These are phyloP conservation scores for Picathartes gymnocephalus DNA, from an alignment of 2,113 vertebrate genomes.

Conservation along the genomic window DNA sequence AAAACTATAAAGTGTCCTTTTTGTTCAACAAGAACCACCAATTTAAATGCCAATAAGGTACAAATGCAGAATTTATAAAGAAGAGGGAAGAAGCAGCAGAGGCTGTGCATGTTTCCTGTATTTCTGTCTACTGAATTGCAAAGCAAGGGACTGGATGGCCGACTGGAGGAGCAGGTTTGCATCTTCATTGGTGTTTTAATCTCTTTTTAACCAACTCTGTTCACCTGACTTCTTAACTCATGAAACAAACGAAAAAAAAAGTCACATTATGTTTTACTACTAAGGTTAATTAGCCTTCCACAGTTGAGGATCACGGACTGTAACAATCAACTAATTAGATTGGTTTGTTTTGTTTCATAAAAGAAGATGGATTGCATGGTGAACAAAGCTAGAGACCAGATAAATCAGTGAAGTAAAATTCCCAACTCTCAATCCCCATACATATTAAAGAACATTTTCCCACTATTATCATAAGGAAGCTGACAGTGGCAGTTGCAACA, in stretches of 20 bases:
- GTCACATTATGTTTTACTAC: neutral
- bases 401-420: neutral
- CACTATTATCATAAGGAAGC: neutral
- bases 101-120: neutral
- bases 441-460: neutral
- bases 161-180: neutral
- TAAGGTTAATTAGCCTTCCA: slow-evolving; percentile 4
- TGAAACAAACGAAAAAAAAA: neutral
- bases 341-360: neutral
- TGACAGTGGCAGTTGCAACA: neutral
- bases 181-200: neutral
- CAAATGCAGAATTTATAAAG: neutral
- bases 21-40: neutral
- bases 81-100: neutral
- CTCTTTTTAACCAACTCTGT: neutral
- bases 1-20: neutral
- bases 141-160: neutral
- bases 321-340: neutral
- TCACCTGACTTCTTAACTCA: neutral
- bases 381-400: neutral
- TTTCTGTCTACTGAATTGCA: neutral
- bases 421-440: neutral
- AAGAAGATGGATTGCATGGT: neutral
- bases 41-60: neutral
- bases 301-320: neutral